Evolutionary conservation across 2,888 invertebrate species (phyloP).

Genomic region (Penaeus monodon): DNA sequence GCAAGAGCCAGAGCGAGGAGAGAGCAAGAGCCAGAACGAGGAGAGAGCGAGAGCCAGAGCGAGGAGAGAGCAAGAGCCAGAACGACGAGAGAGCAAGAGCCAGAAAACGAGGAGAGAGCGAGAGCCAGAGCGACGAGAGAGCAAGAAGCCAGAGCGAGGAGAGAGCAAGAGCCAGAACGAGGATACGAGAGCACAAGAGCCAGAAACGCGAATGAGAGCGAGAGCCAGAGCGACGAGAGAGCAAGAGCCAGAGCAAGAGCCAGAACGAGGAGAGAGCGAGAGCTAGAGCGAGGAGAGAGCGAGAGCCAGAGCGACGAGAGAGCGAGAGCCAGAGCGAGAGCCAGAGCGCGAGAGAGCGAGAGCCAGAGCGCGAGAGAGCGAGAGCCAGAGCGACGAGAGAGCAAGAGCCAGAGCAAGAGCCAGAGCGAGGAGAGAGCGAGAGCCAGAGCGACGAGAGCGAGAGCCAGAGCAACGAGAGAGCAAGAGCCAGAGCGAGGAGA

Average conservation of each 20-base stretch:
- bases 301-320: not conserved
- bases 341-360: too few species aligned
- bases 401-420: not conserved
- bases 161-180: not conserved
- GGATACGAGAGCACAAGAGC: too few species aligned
- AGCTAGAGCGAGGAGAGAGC: not conserved
- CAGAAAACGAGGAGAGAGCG: too few species aligned
- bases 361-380: not conserved
- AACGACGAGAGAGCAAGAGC: not conserved
- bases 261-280: not conserved
- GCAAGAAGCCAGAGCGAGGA: not conserved
- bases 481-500: too few species aligned
- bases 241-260: not conserved
- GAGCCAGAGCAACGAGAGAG: too few species aligned
- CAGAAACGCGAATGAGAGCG: too few species aligned
- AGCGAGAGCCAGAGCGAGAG: too few species aligned
- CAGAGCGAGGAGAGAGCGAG: not conserved
- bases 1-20: too few species aligned
- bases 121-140: too few species aligned
- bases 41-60: too few species aligned
- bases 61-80: not conserved
- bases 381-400: too few species aligned
- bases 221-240: not conserved
- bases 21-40: constrained; percentile 6
- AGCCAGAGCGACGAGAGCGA: not conserved